Percentiles rank a stretch among this genome's conserved stretches.
phyloP scores from a whole-genome alignment of 2,113 vertebrate species.

The Oceanites oceanicus region DNA sequence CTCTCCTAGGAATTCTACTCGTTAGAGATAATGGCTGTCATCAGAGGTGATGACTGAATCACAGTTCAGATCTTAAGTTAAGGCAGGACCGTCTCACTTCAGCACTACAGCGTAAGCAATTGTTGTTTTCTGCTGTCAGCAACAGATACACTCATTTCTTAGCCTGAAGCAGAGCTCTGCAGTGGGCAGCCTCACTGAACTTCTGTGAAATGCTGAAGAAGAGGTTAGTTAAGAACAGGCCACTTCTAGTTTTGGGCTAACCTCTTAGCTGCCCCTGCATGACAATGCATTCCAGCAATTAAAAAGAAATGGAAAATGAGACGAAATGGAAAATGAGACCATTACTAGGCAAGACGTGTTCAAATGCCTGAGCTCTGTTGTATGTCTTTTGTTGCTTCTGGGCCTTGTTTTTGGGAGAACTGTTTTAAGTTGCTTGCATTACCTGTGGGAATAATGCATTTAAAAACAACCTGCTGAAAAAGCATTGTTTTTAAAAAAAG shows the following conservation, averaged over 20 bases:
- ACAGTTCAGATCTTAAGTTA: background rate
- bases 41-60: background rate
- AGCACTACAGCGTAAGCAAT: background rate
- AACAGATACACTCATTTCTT: background rate
- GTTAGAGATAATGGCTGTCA: background rate
- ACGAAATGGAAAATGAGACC: background rate
- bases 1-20: background rate
- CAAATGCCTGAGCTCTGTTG: constrained; percentile 18
- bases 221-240: background rate
- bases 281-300: constrained; percentile 12
- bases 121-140: background rate
- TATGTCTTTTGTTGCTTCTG: constrained; percentile 20
- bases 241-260: background rate
- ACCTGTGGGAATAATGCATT: background rate
- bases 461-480: constrained; percentile 50
- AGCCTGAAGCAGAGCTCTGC: background rate
- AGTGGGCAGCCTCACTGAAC: background rate
- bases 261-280: background rate
- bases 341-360: background rate
- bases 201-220: background rate
- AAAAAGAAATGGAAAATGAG: background rate
- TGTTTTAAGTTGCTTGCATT: constrained; percentile 44
- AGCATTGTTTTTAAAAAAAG: constrained; percentile 29
- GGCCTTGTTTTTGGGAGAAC: constrained; percentile 37
- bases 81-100: background rate